These are phyloP conservation scores for Dufourea novaeangliae DNA, from an alignment of 1,140 invertebrate genomes.

Conservation along the genomic window DNA sequence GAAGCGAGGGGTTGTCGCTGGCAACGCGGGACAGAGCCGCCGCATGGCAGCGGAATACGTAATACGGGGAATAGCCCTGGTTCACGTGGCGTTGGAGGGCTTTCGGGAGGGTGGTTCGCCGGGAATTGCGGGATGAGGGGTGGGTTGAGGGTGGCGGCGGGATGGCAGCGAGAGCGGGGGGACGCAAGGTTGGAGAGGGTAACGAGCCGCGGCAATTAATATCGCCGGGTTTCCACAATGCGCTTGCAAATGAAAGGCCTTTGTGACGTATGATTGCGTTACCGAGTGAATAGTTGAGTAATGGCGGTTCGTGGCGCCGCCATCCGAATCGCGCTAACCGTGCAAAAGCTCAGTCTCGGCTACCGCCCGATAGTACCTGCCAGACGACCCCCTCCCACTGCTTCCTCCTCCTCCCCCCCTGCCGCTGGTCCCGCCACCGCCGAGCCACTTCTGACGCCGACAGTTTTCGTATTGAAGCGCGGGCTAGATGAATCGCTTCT, in stretches of 20 bases:
- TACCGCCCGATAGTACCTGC: conserved; percentile 58
- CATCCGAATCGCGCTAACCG: conserved; percentile 73
- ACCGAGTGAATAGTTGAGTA: conserved; percentile 82
- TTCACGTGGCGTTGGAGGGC: conserved; percentile 49
- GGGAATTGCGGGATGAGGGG: conserved; percentile 26
- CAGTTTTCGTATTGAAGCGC: conserved; percentile 46
- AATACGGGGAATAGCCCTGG: conserved; percentile 70
- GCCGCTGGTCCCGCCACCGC: background rate
- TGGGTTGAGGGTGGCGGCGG: conserved; percentile 46
- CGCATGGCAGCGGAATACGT: conserved; percentile 77
- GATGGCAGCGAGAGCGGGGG: conserved; percentile 47
- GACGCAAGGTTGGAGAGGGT: conserved; percentile 66
- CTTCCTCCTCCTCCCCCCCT: background rate
- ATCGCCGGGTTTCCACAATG: conserved; percentile 81
- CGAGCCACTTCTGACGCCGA: conserved; percentile 42
- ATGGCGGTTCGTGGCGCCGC: conserved; percentile 77
- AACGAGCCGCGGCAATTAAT: conserved; percentile 82
- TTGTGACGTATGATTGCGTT: conserved; percentile 83
- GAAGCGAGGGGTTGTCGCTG: conserved; percentile 68
- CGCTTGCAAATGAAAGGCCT: conserved; percentile 83
- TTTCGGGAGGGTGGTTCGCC: conserved; percentile 37
- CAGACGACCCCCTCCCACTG: conserved; percentile 55
- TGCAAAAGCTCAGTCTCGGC: conserved; percentile 70
- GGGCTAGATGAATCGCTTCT: conserved; percentile 23
- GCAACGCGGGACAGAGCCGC: conserved; percentile 70